phyloP scores from a whole-genome alignment of 2,888 invertebrate species.

The Sphaerophoria taeniata region DNA sequence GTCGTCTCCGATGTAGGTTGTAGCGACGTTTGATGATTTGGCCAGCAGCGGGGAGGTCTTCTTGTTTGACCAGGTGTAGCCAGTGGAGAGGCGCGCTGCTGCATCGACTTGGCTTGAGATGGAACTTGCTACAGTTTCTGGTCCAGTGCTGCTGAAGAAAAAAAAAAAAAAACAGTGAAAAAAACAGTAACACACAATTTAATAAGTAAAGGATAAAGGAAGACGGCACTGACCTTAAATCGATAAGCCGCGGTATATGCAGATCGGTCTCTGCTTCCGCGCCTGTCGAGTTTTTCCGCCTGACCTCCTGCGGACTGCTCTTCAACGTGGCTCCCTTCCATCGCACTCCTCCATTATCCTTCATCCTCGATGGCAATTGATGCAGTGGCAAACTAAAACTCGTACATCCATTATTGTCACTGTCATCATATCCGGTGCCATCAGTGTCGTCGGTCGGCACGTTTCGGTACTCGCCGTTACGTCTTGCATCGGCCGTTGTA shows the following conservation, averaged over 20 bases:
- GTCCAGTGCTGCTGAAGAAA: conserved; percentile 82
- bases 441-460: conserved; percentile 87
- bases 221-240: conserved; percentile 84
- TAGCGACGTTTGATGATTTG: conserved; percentile 75
- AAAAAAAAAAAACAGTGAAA: conserved; percentile 70
- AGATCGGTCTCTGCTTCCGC: conserved; percentile 84
- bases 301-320: conserved; percentile 76
- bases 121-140: conserved; percentile 85
- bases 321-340: conserved; percentile 77
- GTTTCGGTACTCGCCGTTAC: conserved; percentile 89
- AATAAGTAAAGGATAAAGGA: too few relatives aligned
- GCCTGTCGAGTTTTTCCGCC: conserved; percentile 67
- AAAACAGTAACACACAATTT: too few relatives aligned
- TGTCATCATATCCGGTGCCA: conserved; percentile 85
- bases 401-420: conserved; percentile 78
- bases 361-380: conserved; percentile 42
- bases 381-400: conserved; percentile 72
- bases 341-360: conserved; percentile 76
- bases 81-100: conserved; percentile 78
- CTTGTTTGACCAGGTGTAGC: conserved; percentile 79
- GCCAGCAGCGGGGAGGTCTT: conserved; percentile 80
- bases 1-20: conserved; percentile 77
- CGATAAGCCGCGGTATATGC: conserved; percentile 87
- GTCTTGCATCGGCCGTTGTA: conserved; percentile 80
- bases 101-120: conserved; percentile 84